A percentile compares a stretch with the other conserved stretches of the same genome.
phyloP scores from a whole-genome alignment of 2,797 vertebrate genomes.

The Esox masquinongy region DNA sequence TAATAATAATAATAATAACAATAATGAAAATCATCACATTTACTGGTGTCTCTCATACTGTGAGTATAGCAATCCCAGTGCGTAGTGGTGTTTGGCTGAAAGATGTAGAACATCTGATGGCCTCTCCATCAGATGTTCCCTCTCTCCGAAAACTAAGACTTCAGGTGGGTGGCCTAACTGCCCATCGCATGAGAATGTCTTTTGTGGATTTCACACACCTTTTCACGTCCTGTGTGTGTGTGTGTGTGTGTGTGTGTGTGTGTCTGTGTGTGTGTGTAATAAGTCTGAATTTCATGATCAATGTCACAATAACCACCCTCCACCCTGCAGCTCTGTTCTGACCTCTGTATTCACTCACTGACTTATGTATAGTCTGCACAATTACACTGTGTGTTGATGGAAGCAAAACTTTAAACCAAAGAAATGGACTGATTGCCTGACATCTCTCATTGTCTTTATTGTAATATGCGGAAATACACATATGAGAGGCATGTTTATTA shows the following conservation, averaged over 20 bases:
- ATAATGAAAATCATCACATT: too few species aligned
- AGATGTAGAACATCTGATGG: too few species aligned
- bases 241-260: slow-evolving; percentile 1
- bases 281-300: slow-evolving; percentile 19
- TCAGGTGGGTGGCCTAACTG: not conserved
- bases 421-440: slow-evolving; percentile 15
- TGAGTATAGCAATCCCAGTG: too few species aligned
- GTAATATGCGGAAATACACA: slow-evolving; percentile 19
- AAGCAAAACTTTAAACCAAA: slow-evolving; percentile 21
- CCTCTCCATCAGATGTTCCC: too few species aligned
- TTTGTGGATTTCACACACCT: not conserved
- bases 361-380: slow-evolving; percentile 19
- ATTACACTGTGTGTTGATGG: slow-evolving; percentile 32
- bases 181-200: not conserved
- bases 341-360: slow-evolving; percentile 14
- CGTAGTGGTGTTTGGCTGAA: too few species aligned
- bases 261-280: slow-evolving; percentile 5
- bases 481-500: slow-evolving; percentile 29
- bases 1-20: too few species aligned
- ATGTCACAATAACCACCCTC: slow-evolving; percentile 23
- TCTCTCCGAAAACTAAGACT: not conserved
- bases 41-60: too few species aligned
- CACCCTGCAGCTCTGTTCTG: slow-evolving; percentile 20
- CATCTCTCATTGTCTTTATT: slow-evolving; percentile 21
- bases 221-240: too few species aligned